Percentiles rank a stretch among this genome's conserved stretches.
Conservation (phyloP, 2,888 invertebrate species). For the Crepidodera aurea region DNA sequence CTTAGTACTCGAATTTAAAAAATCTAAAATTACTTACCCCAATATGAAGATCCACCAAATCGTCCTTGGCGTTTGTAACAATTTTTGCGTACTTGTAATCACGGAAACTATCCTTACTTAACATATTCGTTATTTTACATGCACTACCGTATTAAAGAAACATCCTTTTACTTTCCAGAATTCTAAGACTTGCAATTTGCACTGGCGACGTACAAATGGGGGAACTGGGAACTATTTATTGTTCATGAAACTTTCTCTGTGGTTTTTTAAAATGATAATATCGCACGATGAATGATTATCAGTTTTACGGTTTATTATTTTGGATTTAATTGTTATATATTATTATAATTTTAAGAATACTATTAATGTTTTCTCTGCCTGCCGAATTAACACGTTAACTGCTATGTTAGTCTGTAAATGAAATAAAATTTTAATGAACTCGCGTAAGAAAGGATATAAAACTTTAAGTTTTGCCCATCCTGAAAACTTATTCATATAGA, state of each 20-base stretch:
- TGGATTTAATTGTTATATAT: background rate
- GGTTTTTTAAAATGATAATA: conserved; percentile 1
- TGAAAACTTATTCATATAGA: too few relatives aligned
- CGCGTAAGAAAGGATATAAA: too few relatives aligned
- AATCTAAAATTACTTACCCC: background rate
- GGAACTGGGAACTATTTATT: conserved; percentile 7
- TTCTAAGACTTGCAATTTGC: background rate
- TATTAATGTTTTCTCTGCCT: too few relatives aligned
- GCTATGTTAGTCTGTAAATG: too few relatives aligned
- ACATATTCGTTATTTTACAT: background rate
- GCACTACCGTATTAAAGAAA: background rate
- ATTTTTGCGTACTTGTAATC: conserved; percentile 9
- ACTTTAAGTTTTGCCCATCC: too few relatives aligned
- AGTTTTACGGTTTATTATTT: background rate
- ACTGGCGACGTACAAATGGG: background rate
- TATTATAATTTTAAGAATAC: too few relatives aligned
- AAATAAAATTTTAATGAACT: too few relatives aligned
- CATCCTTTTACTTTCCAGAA: conserved; percentile 9
- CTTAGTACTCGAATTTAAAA: too few relatives aligned
- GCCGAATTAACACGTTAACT: too few relatives aligned
- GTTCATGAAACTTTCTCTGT: conserved; percentile 6
- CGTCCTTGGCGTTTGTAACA: background rate
- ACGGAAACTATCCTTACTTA: background rate
- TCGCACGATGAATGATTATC: background rate
- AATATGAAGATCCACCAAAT: background rate